Evolutionary conservation across 1,140 invertebrate species (phyloP).

Genomic region (Drosophila hydei): DNA sequence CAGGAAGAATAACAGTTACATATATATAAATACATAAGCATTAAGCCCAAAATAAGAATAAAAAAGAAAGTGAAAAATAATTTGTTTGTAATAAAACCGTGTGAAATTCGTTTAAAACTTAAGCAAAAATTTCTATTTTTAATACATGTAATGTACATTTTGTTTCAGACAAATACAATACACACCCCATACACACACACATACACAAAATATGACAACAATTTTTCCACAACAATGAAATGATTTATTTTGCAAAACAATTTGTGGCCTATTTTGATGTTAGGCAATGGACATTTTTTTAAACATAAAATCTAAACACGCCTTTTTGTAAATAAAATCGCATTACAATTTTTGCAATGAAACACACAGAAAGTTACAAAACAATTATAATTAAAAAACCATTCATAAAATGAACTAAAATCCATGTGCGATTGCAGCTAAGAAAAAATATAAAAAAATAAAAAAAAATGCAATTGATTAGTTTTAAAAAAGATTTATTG

Average conservation of each 20-base stretch:
- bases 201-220: conserved; percentile 11
- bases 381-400: conserved; percentile 49
- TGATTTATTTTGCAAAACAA: conserved; percentile 14
- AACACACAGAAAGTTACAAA: conserved; percentile 40
- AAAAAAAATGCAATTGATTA: conserved; percentile 68
- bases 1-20: conserved; percentile 35
- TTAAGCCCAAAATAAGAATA: conserved; percentile 38
- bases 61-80: conserved; percentile 13
- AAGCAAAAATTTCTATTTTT: conserved; percentile 49
- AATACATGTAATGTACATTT: conserved; percentile 35
- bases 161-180: conserved; percentile 51
- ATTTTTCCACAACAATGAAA: conserved; percentile 17
- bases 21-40: conserved; percentile 29
- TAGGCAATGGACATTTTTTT: conserved; percentile 48
- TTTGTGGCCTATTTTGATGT: conserved; percentile 21
- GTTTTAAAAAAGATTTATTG: conserved; percentile 69
- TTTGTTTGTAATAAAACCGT: conserved; percentile 47
- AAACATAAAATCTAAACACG: conserved; percentile 36
- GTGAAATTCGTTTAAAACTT: conserved; percentile 45
- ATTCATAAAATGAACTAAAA: conserved; percentile 79
- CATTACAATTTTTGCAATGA: conserved; percentile 45
- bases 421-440: conserved; percentile 51
- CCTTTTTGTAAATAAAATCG: conserved; percentile 78
- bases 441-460: conserved; percentile 14
- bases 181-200: conserved; percentile 1